These are phyloP conservation scores for Vireo altiloquus DNA, from an alignment of 2,113 vertebrate genomes.

Conservation along the genomic window DNA sequence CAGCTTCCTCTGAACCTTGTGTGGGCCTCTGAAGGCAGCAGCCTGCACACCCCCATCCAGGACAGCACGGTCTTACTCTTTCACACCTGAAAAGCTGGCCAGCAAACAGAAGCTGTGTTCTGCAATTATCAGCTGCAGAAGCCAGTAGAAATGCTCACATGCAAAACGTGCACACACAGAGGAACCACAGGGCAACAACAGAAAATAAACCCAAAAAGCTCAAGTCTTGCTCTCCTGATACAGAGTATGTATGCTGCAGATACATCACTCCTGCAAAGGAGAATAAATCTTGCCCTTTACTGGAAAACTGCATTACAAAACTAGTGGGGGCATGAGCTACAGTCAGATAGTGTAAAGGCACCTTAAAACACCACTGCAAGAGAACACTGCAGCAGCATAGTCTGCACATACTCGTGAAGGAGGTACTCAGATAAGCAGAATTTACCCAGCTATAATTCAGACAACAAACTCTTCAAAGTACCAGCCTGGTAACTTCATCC, in stretches of 20 bases:
- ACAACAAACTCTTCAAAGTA: neutral
- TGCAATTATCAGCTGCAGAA: neutral
- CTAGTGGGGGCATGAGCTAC: neutral
- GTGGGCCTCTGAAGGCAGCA: neutral
- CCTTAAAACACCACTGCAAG: neutral
- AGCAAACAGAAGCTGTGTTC: neutral
- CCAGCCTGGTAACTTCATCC: neutral
- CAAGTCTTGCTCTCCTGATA: neutral
- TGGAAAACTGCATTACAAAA: neutral
- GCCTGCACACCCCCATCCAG: neutral
- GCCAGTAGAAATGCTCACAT: neutral
- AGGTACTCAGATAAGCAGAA: neutral
- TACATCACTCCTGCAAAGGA: neutral
- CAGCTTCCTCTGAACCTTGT: neutral
- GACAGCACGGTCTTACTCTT: neutral
- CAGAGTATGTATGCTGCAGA: neutral
- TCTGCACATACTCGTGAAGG: neutral
- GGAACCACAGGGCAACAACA: neutral
- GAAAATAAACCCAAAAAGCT: neutral
- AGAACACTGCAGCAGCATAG: neutral
- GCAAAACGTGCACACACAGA: accelerated
- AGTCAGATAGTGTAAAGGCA: neutral
- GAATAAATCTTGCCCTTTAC: neutral
- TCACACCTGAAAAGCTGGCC: neutral
- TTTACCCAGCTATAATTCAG: neutral